These are phyloP conservation scores for Acomys russatus DNA, from an alignment of 2,797 vertebrate genomes.

Conservation along the genomic window DNA sequence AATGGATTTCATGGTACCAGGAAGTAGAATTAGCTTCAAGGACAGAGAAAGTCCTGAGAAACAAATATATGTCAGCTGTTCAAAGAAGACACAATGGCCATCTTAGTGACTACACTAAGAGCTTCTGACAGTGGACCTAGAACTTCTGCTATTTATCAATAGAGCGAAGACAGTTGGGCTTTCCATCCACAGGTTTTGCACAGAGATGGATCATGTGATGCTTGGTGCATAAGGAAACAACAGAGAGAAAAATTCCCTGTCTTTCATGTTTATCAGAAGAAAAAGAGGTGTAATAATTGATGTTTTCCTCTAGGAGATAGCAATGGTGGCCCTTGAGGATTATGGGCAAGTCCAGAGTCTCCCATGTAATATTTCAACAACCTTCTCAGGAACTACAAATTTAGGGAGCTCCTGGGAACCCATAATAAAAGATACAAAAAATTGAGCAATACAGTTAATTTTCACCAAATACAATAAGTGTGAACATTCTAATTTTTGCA, in stretches of 20 bases:
- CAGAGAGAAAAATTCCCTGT: background rate
- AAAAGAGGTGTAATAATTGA: background rate
- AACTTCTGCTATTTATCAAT: background rate
- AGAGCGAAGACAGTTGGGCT: background rate
- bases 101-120: background rate
- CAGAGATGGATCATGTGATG: background rate
- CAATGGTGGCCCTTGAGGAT: background rate
- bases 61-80: background rate
- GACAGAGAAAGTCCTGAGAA: background rate
- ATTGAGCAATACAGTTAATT: background rate
- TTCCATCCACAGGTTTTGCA: background rate
- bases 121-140: fast-evolving
- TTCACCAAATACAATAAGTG: background rate
- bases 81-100: background rate
- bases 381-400: background rate
- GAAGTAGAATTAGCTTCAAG: background rate
- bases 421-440: background rate
- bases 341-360: background rate
- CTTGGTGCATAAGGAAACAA: background rate
- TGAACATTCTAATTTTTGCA: background rate
- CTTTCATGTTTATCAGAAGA: background rate
- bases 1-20: background rate
- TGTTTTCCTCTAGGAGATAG: background rate
- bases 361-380: background rate
- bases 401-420: fast-evolving